Base-by-base conservation (phyloP, 2,113 vertebrate species). In the Mellivora capensis region DNA sequence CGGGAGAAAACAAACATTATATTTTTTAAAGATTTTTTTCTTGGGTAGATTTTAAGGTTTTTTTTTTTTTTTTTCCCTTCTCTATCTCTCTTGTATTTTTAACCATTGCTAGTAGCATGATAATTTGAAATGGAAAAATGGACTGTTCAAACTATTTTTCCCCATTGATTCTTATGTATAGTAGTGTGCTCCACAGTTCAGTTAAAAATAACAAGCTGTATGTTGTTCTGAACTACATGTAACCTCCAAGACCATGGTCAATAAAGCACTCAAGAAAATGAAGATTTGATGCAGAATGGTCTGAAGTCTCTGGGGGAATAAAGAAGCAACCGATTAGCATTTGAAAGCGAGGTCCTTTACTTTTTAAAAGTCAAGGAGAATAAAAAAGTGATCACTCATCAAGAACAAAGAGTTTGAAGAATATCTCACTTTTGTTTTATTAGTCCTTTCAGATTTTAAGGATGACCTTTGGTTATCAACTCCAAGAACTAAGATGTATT, bases 161-260 rank as follows among this genome's bases (percentile, higher is more conserved):
- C 57, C 96, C 79, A 98, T 96, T 96, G 97, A 97, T 98, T 97
- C 67, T 93, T 98, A 82, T 34, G 59, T 49, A 88, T 62, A 96
- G 79, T 87, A 97, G 97, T 93, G 71, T 87, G 88, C 31, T 57
- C 96, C 82, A 77, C 61, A 97, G 89, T 98, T 98, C 92, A 97
- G 85, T 98, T 98, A 98, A 98, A 98, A 98, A 97, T 97, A 98
- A 97, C 95, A 98, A 98, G 89, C 84, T 97, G 69, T 97, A 5
- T 92, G 86, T 77, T 98, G 25, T 90, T 96, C 80, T 25, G 86
- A 97, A 76, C 80, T 91, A 98, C 98, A 96, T 93, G 76, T 94
- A 97, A 97, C 96, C 76, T 93, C 49, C 77, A 37, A 93, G 94
- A 96, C 57, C 18, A 17, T 77, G 64, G 87, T 98, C 98, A 98